phyloP scores from a whole-genome alignment of 1,140 invertebrate genomes.

The Bombus balteatus region DNA sequence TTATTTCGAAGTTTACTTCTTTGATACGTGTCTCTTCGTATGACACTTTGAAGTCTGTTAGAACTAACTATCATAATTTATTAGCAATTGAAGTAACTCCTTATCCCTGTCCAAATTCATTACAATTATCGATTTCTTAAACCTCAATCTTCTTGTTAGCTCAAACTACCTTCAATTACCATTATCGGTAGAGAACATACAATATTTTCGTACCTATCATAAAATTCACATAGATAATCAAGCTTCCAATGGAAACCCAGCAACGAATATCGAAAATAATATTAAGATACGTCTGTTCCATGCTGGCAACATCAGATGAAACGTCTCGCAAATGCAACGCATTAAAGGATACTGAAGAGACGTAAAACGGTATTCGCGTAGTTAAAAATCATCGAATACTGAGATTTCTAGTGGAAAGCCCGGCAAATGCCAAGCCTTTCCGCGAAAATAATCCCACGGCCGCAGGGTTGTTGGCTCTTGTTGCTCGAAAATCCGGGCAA shows the following conservation, averaged over 20 bases:
- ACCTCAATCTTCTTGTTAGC: too few relatives aligned
- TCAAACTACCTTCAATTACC: background rate
- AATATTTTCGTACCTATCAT: background rate
- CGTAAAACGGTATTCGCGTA: background rate
- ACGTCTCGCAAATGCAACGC: background rate
- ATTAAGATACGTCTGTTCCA: background rate
- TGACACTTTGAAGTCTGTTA: too few relatives aligned
- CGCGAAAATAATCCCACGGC: slow-evolving; percentile 47
- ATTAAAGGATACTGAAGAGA: background rate
- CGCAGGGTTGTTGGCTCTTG: slow-evolving; percentile 17
- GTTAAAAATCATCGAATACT: background rate
- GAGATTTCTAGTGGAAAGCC: slow-evolving; percentile 4
- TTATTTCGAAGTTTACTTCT: too few relatives aligned
- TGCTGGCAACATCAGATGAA: background rate
- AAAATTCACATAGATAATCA: background rate
- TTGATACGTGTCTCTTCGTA: too few relatives aligned
- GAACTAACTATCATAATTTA: too few relatives aligned
- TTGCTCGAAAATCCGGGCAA: slow-evolving; percentile 50
- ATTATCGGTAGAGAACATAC: background rate
- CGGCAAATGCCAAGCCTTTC: slow-evolving; percentile 13
- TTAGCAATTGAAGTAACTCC: too few relatives aligned
- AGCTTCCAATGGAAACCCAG: background rate
- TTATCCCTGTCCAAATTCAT: too few relatives aligned
- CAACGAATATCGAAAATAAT: background rate
- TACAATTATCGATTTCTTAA: too few relatives aligned